phyloP scores from a whole-genome alignment of 1,140 invertebrate species.

The Bombus superbus region DNA sequence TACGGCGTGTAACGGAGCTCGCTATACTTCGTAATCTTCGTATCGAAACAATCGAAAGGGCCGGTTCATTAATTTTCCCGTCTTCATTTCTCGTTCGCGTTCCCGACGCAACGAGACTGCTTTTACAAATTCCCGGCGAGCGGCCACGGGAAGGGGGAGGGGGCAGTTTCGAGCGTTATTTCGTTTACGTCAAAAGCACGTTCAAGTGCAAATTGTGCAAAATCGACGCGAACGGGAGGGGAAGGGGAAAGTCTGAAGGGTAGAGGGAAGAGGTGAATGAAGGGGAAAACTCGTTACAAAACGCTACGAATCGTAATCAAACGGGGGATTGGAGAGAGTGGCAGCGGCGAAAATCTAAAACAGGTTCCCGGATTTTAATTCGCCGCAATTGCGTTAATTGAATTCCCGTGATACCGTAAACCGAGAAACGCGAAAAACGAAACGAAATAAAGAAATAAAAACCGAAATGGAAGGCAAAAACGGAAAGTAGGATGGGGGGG shows the following conservation, averaged over 20 bases:
- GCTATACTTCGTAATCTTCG: no score
- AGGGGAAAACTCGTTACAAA: constrained; percentile 19
- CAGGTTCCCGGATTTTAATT: constrained; percentile 29
- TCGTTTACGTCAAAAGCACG: constrained; percentile 26
- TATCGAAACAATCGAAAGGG: constrained; percentile 12
- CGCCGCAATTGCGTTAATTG: constrained; percentile 39
- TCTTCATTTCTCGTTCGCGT: no score
- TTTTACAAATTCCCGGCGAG: not conserved
- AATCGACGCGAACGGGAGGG: not conserved
- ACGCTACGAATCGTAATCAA: constrained; percentile 13
- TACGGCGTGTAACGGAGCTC: not conserved
- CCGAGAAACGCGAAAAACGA: not conserved
- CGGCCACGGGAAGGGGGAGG: not conserved
- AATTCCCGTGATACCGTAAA: constrained; percentile 21
- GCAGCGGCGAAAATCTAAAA: constrained; percentile 2
- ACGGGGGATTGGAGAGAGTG: not conserved
- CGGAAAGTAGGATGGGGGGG: not conserved
- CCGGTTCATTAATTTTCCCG: constrained; percentile 12
- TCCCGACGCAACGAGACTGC: not conserved
- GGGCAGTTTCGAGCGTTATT: constrained; percentile 15
- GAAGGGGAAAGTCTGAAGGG: not conserved
- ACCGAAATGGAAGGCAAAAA: not conserved
- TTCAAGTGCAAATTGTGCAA: constrained; percentile 19
- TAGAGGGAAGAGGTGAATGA: no score
- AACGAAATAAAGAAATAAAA: not conserved